These are phyloP conservation scores for Scophthalmus maximus DNA, from an alignment of 2,113 vertebrate genomes.

Conservation along the genomic window DNA sequence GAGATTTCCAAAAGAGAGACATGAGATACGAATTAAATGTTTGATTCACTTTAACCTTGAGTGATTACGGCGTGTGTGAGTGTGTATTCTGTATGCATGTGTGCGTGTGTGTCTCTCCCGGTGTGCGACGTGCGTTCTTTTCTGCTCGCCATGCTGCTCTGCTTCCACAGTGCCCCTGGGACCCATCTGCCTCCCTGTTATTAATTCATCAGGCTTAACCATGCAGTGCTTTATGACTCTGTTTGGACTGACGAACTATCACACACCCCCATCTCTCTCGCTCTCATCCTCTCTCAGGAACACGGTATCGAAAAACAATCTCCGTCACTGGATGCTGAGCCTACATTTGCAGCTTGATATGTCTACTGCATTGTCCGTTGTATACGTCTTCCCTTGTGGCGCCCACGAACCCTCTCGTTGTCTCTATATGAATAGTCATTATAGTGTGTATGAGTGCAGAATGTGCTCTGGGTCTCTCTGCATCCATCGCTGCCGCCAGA, in stretches of 20 bases:
- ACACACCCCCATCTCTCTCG: slow-evolving; percentile 65
- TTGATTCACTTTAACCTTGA: slow-evolving; percentile 53
- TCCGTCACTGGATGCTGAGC: slow-evolving; percentile 62
- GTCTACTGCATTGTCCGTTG: slow-evolving; percentile 23
- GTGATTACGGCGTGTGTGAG: neutral
- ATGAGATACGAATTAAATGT: slow-evolving; percentile 29
- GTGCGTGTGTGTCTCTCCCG: slow-evolving; percentile 7
- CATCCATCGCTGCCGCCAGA: neutral
- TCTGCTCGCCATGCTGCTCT: slow-evolving; percentile 73
- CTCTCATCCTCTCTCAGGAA: slow-evolving; percentile 31
- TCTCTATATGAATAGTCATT: slow-evolving; percentile 11
- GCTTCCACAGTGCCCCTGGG: slow-evolving; percentile 82
- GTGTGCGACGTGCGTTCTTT: slow-evolving; percentile 48
- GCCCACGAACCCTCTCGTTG: slow-evolving; percentile 1
- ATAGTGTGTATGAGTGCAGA: neutral
- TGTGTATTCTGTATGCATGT: slow-evolving; percentile 1
- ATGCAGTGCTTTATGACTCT: slow-evolving; percentile 85
- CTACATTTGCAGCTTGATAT: slow-evolving; percentile 38
- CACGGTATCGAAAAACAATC: slow-evolving; percentile 67
- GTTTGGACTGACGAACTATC: slow-evolving; percentile 83
- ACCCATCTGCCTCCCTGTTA: slow-evolving; percentile 85
- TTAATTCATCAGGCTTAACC: slow-evolving; percentile 87
- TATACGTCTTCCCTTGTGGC: neutral
- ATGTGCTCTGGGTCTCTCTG: neutral
- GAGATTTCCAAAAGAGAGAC: neutral